A percentile compares a stretch with the other conserved stretches of the same genome.
Conservation (phyloP, 2,113 vertebrate species). For the Pipra filicauda region DNA sequence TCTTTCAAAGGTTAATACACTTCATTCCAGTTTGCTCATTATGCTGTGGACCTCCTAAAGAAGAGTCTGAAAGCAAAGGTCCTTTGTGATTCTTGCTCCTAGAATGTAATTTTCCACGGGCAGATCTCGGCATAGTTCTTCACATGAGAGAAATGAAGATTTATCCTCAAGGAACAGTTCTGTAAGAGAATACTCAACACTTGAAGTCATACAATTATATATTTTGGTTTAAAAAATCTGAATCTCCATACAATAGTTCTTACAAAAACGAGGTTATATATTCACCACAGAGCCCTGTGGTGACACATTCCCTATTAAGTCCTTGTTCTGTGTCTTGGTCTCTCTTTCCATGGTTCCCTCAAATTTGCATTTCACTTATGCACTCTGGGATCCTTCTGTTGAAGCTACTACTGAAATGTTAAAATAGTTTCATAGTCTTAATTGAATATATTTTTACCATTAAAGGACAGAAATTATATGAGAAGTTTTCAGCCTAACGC, state of each 20-base stretch:
- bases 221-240: not conserved
- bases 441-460: not conserved
- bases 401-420: not conserved
- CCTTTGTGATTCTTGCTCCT: slow-evolving; percentile 13
- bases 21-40: slow-evolving; percentile 8
- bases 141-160: not conserved
- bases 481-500: not conserved
- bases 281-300: not conserved
- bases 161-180: not conserved
- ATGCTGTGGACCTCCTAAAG: not conserved
- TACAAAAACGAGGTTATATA: not conserved
- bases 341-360: not conserved
- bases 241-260: not conserved
- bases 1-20: slow-evolving; percentile 32
- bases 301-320: not conserved
- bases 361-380: not conserved
- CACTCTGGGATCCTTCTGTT: not conserved
- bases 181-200: not conserved
- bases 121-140: not conserved
- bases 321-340: not conserved
- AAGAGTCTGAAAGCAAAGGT: not conserved
- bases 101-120: not conserved
- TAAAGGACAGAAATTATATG: not conserved
- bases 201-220: not conserved
- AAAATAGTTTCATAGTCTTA: not conserved